These are phyloP conservation scores for Leuctra nigra DNA, from an alignment of 2,888 invertebrate genomes.

Conservation along the genomic window DNA sequence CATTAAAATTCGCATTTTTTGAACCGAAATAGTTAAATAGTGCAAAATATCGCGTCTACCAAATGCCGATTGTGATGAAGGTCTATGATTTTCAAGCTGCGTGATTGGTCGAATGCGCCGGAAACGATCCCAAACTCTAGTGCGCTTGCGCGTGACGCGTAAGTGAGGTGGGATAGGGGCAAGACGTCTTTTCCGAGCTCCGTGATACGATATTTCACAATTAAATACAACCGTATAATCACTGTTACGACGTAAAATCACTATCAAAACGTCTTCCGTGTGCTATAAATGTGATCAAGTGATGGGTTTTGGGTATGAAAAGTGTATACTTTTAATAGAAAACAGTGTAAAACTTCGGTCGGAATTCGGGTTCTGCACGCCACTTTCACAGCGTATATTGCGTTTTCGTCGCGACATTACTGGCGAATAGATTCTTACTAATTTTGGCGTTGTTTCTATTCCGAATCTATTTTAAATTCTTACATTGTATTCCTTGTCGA, in stretches of 20 bases:
- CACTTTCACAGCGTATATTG: slow-evolving; percentile 31
- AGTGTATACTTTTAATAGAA: slow-evolving; percentile 28
- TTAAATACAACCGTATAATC: slow-evolving; percentile 29
- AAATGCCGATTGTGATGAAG: no score
- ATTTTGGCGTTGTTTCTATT: slow-evolving; percentile 33
- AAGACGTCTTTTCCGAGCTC: slow-evolving; percentile 34
- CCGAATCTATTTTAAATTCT: slow-evolving; percentile 44
- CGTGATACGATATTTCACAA: slow-evolving; percentile 33
- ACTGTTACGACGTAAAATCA: slow-evolving; percentile 25
- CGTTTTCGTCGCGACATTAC: slow-evolving; percentile 22
- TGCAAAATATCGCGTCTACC: no score
- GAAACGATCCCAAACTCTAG: slow-evolving; percentile 1
- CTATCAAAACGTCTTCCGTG: slow-evolving; percentile 27
- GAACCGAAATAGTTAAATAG: no score
- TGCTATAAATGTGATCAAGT: slow-evolving; percentile 22
- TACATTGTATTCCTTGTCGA: slow-evolving; percentile 98
- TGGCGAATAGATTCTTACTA: slow-evolving; percentile 45
- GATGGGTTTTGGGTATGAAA: slow-evolving; percentile 25
- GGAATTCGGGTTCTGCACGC: slow-evolving; percentile 30
- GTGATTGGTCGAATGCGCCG: slow-evolving; percentile 1
- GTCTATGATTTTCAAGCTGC: background rate
- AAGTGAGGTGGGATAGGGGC: slow-evolving; percentile 34
- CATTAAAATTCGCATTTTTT: no score
- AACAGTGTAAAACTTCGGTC: slow-evolving; percentile 29
- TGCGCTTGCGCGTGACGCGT: slow-evolving; percentile 35